phyloP scores from a whole-genome alignment of 2,113 vertebrate species.

The Macquaria ambigua region DNA sequence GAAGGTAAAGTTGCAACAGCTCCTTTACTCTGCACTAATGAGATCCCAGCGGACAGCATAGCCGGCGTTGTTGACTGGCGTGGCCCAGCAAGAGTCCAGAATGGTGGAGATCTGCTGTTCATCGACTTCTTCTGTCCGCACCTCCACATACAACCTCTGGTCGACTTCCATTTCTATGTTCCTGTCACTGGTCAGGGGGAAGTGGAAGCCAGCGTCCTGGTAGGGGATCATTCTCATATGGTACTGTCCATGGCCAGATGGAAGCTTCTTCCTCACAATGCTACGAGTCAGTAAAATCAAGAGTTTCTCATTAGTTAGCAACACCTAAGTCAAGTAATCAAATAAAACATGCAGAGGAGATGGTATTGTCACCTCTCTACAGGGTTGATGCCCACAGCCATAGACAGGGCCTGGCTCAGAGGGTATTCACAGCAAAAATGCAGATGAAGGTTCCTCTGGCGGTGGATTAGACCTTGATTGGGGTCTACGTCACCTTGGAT shows the following conservation, averaged over 20 bases:
- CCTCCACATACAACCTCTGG: conserved; percentile 67
- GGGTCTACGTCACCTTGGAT: conserved; percentile 49
- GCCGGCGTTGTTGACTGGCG: conserved; percentile 57
- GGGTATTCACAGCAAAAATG: conserved; percentile 62
- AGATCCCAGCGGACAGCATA: conserved; percentile 76
- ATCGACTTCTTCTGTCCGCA: conserved; percentile 73
- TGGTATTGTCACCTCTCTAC: conserved; percentile 64
- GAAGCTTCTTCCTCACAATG: conserved; percentile 68
- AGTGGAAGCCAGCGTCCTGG: conserved; percentile 63
- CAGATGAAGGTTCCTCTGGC: conserved; percentile 48
- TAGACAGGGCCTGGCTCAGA: conserved; percentile 55
- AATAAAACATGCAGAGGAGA: not conserved
- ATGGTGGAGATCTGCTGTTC: conserved; percentile 65
- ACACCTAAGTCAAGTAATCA: not conserved
- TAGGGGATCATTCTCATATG: conserved; percentile 70
- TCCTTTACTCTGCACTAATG: conserved; percentile 67
- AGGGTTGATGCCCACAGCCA: conserved; percentile 66
- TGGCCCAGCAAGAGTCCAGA: conserved; percentile 82
- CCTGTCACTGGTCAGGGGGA: conserved; percentile 35
- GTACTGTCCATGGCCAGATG: conserved; percentile 66
- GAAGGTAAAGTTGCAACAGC: not conserved
- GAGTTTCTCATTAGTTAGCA: too few relatives aligned
- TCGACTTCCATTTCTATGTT: conserved; percentile 61
- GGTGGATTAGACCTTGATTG: conserved; percentile 42
- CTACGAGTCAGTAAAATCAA: conserved; percentile 55